A percentile compares a stretch with the other conserved stretches of the same genome.
These are phyloP conservation scores for Crotalus helleri DNA, from an alignment of 2,113 vertebrate species.

Conservation along the genomic window DNA sequence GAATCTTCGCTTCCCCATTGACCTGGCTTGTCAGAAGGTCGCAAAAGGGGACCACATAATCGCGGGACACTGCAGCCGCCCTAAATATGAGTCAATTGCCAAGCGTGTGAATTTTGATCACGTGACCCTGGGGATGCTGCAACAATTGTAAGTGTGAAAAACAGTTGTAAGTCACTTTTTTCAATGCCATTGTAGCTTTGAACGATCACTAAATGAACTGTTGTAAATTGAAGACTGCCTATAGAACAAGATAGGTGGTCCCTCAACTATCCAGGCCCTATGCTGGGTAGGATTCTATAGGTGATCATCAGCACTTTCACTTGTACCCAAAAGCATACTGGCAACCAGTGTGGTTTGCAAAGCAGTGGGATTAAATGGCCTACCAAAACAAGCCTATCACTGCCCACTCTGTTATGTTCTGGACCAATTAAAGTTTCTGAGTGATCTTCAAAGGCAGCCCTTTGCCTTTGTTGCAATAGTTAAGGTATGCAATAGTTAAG, in stretches of 20 bases:
- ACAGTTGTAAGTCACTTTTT: no score
- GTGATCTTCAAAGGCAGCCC: background rate
- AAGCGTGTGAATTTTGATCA: no score
- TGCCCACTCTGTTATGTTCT: background rate
- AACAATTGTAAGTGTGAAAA: no score
- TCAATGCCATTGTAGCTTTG: no score
- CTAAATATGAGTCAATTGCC: no score
- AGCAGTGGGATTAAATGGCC: background rate
- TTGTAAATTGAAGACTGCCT: no score
- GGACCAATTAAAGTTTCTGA: background rate
- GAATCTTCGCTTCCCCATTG: no score
- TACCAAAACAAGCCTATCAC: background rate
- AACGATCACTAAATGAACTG: no score
- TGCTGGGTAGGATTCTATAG: background rate
- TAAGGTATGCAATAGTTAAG: background rate
- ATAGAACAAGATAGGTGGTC: background rate
- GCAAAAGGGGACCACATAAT: no score
- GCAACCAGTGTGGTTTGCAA: background rate
- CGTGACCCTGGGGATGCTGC: no score
- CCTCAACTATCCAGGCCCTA: background rate
- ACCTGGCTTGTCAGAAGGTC: no score
- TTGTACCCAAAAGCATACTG: background rate
- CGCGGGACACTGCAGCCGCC: no score
- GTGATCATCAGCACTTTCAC: background rate
- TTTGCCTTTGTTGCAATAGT: background rate